Evolutionary conservation across 2,888 invertebrate genomes (phyloP), one percentile per base, ranked within the genome.

Genomic region (Thymelicus sylvestris): DNA sequence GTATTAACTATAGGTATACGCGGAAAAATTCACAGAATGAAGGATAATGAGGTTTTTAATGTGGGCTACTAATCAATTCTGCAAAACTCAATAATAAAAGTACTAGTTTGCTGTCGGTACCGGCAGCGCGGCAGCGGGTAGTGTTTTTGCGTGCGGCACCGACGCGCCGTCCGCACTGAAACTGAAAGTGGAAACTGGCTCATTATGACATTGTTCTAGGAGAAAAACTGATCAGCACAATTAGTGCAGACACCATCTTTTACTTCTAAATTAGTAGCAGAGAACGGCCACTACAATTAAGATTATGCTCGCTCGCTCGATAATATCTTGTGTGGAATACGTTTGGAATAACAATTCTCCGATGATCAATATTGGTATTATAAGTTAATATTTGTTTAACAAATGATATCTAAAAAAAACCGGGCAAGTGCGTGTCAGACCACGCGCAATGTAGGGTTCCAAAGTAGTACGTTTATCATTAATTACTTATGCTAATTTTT

Each of bases 131-230:
- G 44, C 52, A 66, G 60, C 72, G 65, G 75, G 76, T 76, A 73
- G 73, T 79, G 80, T 89, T 91, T 91, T 89, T 90, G 82, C 63
- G 68, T 69, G 68, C 66, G 24, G 47, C 57, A 47, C 15, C 47
- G 15, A 7, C 50, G 38, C 84, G 83, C 67, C 74, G 75, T 84
- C 85, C 83, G 83, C 81, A 83, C 87, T 82, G 91, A 92, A 92
- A 92, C 85, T 83, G 92, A 92, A 92, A 92, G 92, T 92, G 92
- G 92, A 92, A 91, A 91, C 83, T 79, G 79, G 76, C 73, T 79
- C 84, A 91, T 91, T 90, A 91, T 87, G 86, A 91, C 87, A 92
- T 91, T 92, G 91, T 92, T 90, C 81, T 80, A 77, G 71, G 81
- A 84, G 86, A 90, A 90, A 90, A 89, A 77, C 75, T 74, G 74